Evolutionary conservation across 53 echinoderm and acorn worm species (phyloP).

Genomic region (Holothuria leucospilota): DNA sequence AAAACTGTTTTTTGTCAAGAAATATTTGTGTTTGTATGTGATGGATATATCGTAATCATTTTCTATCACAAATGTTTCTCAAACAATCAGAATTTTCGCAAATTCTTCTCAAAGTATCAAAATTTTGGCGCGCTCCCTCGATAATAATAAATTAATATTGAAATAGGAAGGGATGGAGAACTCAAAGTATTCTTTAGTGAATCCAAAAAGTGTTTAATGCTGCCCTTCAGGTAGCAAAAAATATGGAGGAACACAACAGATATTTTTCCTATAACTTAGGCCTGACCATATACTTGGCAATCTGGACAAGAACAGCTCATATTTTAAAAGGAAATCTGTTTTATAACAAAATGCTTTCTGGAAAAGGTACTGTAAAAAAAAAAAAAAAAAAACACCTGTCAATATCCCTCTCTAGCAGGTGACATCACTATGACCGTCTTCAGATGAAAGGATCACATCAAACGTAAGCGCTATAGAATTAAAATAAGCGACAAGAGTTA

Average conservation of each 20-base stretch:
- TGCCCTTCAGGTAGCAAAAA: background rate
- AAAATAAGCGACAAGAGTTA: background rate
- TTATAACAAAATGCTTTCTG: background rate
- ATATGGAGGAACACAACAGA: background rate
- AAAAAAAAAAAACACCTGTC: too few species aligned
- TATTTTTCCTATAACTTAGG: background rate
- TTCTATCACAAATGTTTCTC: too few species aligned
- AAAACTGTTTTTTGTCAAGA: too few species aligned
- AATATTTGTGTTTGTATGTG: too few species aligned
- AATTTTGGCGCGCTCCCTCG: too few species aligned
- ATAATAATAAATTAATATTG: slow-evolving; percentile 28
- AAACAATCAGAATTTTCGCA: too few species aligned
- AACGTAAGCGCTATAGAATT: background rate
- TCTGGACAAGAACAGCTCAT: background rate
- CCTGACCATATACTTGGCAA: background rate
- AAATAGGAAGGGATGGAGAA: background rate
- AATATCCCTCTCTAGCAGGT: background rate
- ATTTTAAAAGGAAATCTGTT: background rate
- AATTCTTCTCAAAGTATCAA: too few species aligned
- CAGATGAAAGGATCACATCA: slow-evolving; percentile 1
- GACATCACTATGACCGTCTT: background rate
- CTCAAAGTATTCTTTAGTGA: slow-evolving; percentile 13
- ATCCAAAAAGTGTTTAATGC: too few species aligned
- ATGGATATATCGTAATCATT: too few species aligned
- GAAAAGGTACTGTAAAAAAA: background rate